Evolutionary conservation across 2,797 vertebrate species (phyloP).

Genomic region (Ctenopoma kingsleyae): DNA sequence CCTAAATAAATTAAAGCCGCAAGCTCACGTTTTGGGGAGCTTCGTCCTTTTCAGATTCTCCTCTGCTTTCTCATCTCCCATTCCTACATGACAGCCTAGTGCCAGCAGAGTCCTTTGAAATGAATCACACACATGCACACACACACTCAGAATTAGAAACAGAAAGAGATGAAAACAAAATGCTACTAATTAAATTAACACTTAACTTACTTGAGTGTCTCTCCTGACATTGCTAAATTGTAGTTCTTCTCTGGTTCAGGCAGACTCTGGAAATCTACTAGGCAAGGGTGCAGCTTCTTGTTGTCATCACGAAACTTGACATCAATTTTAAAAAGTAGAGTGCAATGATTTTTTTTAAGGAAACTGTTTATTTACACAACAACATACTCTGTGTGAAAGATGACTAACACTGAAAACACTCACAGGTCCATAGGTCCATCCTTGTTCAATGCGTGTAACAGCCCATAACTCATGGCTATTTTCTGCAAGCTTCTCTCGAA

Average conservation of each 20-base stretch:
- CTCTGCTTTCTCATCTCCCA: constrained; percentile 96
- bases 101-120: constrained; percentile 90
- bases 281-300: constrained; percentile 92
- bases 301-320: constrained; percentile 93
- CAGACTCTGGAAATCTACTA: constrained; percentile 91
- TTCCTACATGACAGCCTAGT: constrained; percentile 94
- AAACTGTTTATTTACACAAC: not conserved
- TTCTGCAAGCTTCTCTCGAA: constrained; percentile 93
- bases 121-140: constrained; percentile 2
- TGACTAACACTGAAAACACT: constrained; percentile 48
- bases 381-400: not conserved
- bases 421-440: constrained; percentile 91
- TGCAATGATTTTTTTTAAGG: not conserved
- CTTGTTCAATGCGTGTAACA: constrained; percentile 93
- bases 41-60: constrained; percentile 94
- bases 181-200: not conserved
- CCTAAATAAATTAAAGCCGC: constrained; percentile 6
- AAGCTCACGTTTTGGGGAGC: constrained; percentile 92
- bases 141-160: constrained; percentile 17
- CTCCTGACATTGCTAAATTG: constrained; percentile 95
- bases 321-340: constrained; percentile 15
- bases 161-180: constrained; percentile 5
- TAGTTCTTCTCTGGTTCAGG: constrained; percentile 95
- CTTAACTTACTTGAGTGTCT: constrained; percentile 92
- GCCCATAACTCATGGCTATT: constrained; percentile 96